Evolutionary conservation across 2,888 invertebrate species (phyloP), one percentile per base, ranked within the genome.

Genomic region (Rambutsinella grinnellia): DNA sequence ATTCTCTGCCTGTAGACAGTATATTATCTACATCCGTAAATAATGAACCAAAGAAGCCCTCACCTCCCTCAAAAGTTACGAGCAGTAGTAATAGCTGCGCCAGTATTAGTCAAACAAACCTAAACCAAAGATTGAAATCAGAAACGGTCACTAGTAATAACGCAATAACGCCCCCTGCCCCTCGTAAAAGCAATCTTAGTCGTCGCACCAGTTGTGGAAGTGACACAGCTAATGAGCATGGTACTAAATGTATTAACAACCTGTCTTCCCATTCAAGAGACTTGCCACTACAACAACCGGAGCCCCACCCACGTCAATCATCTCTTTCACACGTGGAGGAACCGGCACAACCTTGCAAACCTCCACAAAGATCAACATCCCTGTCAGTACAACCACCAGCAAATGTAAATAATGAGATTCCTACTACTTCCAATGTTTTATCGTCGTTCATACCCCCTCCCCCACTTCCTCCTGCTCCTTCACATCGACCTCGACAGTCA

Each of bases 1-100:
- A 83, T 61, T 83, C 83, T 13, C 60, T 81, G 46, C 82, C 82
- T 6, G 66, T 83, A 28, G 83, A 83, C 62, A 79, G 74, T 44
- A 65, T 76, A 61, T 23, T 57, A 17, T 10, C 65, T 10, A 2
- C 21, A 3, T 26, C 49, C n/a, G 49, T n/a, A 24, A 6, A 17
- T 44, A 44, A 61, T 19, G 51, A 61, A 2, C 23, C 19, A 13
- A 27, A 61, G 23, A 51, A 49, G 15, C 51, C 61, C 2, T 44
- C 8, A 17, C 10, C 27, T 17, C 5, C 44, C 6, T 44, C 61
- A 17, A 36, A 8, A 15, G 23, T 36, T 8, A 44, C 23, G 17
- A 15, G 54, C 21, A 3, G 3, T 15, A 54, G 15, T 21, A 8
- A 3, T 13, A 21, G 19, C 13, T 10, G 24, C 21, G 23, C 24